Base-by-base conservation (phyloP, 1,140 invertebrate genomes). In the Planococcus citri region DNA sequence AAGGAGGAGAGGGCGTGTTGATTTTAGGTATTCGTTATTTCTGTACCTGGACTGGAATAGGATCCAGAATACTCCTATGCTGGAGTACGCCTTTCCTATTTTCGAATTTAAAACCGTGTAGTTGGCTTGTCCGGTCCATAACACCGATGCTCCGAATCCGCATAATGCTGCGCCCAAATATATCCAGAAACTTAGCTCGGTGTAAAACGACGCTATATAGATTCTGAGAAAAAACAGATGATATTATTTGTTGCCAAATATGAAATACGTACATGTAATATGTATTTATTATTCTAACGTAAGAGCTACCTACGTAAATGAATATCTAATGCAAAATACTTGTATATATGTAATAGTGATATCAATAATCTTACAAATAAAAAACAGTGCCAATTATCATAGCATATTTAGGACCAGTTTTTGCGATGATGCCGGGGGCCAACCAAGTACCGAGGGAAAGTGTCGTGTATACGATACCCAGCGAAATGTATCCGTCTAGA, bases 1-100 rank as follows among this genome's bases (percentile, higher is more conserved):
- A n/a, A n/a, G n/a, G n/a, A n/a, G n/a, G n/a, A n/a, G n/a, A n/a
- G n/a, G n/a, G n/a, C n/a, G n/a, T n/a, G n/a, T n/a, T n/a, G n/a
- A n/a, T n/a, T n/a, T n/a, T n/a, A n/a, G n/a, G n/a, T n/a, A 6
- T 33, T 6, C 29, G 3, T 33, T n/a, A n/a, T 33, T 33, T 76
- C 71, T 75, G n/a, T 78, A 90, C 88, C 88, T 93, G 74, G 85
- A 87, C 77, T 97, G 94, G 57, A 96, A 82, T 76, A 98, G 86
- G 0, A 94, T 94, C 94, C 94, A 98, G 77, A 98, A 98, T 17
- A 98, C 82, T 22, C 94, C 94, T 24, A 92, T 92, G 78, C 97
- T 97, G 73, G 93, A 84, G 1, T 90, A 88, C 76, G 97, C 95
- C 0, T 92, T 97, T 0, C 86, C 83, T 0, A 84, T 78, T 73